Conservation (phyloP, 2,113 vertebrate genomes). For the Helogale parvula region DNA sequence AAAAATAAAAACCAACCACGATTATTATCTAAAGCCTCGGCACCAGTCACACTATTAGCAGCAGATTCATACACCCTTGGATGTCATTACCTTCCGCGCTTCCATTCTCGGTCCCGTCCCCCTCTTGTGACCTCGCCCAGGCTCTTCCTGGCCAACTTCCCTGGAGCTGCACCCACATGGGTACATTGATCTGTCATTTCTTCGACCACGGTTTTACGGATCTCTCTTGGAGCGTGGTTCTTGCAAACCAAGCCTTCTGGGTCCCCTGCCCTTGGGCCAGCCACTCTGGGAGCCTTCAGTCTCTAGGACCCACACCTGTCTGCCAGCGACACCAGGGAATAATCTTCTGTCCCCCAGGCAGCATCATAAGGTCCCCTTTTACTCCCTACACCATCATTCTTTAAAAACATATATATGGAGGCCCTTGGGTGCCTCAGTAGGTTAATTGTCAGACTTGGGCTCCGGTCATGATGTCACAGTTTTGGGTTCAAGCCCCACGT, state of each 20-base stretch:
- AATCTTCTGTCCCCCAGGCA: background rate
- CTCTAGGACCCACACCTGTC: too few species aligned
- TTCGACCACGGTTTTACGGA: background rate
- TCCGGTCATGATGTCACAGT: too few species aligned
- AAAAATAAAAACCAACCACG: background rate
- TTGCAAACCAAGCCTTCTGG: background rate
- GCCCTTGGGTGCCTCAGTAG: too few species aligned
- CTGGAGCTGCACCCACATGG: accelerated
- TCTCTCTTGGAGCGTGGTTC: accelerated
- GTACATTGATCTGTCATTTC: too few species aligned
- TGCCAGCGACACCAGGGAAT: too few species aligned
- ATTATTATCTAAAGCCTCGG: too few species aligned
- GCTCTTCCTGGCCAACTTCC: accelerated
- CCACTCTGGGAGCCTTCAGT: background rate
- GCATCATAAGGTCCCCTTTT: accelerated
- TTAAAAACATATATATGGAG: too few species aligned
- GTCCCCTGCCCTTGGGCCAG: accelerated
- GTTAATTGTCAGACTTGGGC: too few species aligned
- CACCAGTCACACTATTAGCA: accelerated
- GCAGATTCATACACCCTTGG: accelerated
- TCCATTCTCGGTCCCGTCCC: accelerated
- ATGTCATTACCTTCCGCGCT: accelerated
- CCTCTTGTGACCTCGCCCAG: accelerated
- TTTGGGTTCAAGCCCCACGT: too few species aligned
- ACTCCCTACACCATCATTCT: background rate